Evolutionary conservation across 2,888 invertebrate genomes (phyloP), one percentile per base, ranked within the genome.

Genomic region (Drosophila tripunctata): DNA sequence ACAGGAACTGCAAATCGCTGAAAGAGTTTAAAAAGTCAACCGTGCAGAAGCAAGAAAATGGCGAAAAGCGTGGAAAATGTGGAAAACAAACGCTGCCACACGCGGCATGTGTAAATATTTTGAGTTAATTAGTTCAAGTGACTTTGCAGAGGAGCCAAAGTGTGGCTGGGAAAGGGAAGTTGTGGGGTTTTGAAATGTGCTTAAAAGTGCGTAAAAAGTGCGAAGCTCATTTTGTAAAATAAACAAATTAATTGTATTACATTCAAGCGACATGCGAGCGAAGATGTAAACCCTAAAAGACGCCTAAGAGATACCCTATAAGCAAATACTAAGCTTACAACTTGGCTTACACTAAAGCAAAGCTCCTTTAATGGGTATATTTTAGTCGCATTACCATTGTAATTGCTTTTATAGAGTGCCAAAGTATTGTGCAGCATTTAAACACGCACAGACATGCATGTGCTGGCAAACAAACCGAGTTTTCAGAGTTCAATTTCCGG

Each of bases 241-340:
- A 84, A 87, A 84, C 87, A 87, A 84, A 78, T 81, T 67, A 60
- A 72, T 81, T 81, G 74, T 30, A 81, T 84, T 81, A 71, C 63
- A 70, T 54, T 81, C 58, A 58, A n/a, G n/a, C n/a, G n/a, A n/a
- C n/a, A n/a, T n/a, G n/a, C n/a, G n/a, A n/a, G n/a, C n/a, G n/a
- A n/a, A n/a, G n/a, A n/a, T n/a, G n/a, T n/a, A n/a, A n/a, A n/a
- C n/a, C n/a, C 1, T 22, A 3, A 7, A 12, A 10, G 14, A 3
- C 3, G 33, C 44, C 38, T 12, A 2, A 7, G 1, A 17, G 31
- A 64, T 64, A 71, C 66, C 48, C 55, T 48, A 15, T 8, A 7
- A 5, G 7, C 1, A n/a, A 17, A 4, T 10, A 36, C 1, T 35
- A 8, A n/a, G n/a, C n/a, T n/a, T n/a, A n/a, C n/a, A n/a, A n/a